These are phyloP conservation scores for Pecten maximus DNA, from an alignment of 2,888 invertebrate genomes.

Conservation along the genomic window DNA sequence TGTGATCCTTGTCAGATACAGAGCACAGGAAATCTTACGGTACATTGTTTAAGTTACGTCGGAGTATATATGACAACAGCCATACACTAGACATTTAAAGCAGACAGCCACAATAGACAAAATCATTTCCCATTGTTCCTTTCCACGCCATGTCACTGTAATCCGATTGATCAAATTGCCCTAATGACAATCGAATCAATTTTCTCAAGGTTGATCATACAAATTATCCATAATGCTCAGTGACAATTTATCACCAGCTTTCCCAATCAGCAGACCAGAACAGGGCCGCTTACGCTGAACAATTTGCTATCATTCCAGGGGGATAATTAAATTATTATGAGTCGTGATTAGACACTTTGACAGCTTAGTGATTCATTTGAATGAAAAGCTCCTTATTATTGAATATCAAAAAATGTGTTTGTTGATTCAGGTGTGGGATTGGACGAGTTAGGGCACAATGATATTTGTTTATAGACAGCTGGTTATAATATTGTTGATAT, in stretches of 20 bases:
- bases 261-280: background rate
- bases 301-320: background rate
- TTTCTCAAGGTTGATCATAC: constrained; percentile 33
- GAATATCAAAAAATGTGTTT: background rate
- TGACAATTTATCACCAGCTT: background rate
- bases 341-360: background rate
- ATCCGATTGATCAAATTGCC: background rate
- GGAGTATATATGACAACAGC: background rate
- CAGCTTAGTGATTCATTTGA: background rate
- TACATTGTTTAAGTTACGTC: background rate
- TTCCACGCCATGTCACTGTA: background rate
- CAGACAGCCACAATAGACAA: background rate
- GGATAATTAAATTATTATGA: constrained; percentile 21
- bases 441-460: background rate
- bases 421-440: constrained; percentile 11
- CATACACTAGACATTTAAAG: background rate
- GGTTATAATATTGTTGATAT: background rate
- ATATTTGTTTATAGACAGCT: background rate
- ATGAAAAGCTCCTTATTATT: background rate
- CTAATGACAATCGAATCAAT: background rate
- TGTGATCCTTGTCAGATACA: too few species aligned
- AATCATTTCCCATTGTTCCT: background rate
- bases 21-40: background rate
- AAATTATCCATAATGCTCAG: background rate
- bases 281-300: background rate